phyloP scores from a whole-genome alignment of 2,113 vertebrate species.

The Phyllostomus discolor region DNA sequence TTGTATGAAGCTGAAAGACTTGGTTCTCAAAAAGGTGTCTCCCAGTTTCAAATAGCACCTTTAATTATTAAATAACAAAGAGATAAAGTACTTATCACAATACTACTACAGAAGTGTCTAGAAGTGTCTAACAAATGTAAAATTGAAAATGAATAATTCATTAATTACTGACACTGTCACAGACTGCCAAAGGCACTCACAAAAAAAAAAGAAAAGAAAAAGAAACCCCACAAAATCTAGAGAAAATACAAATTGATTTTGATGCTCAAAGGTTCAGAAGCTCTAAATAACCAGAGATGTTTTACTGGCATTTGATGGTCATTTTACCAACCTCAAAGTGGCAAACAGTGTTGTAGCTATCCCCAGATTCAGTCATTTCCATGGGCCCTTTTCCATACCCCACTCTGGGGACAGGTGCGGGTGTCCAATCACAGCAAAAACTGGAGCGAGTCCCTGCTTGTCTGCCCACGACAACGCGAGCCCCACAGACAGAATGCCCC shows the following conservation, averaged over 20 bases:
- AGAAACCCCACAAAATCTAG: neutral
- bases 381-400: neutral
- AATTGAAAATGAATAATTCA: conserved; percentile 16
- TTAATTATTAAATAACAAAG: neutral
- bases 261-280: neutral
- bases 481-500: neutral
- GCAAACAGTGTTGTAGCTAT: neutral
- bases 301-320: neutral
- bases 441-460: neutral
- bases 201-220: neutral
- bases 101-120: neutral
- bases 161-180: neutral
- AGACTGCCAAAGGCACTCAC: neutral
- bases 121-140: neutral
- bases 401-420: neutral
- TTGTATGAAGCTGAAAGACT: neutral
- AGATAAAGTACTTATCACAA: neutral
- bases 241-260: neutral
- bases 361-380: neutral
- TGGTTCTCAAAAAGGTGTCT: neutral
- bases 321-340: too few relatives aligned
- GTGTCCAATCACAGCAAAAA: neutral
- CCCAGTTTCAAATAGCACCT: neutral
- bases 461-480: neutral
- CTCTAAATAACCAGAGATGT: neutral